Conservation (phyloP, 1,140 invertebrate genomes). For the Amphibalanus amphitrite region DNA sequence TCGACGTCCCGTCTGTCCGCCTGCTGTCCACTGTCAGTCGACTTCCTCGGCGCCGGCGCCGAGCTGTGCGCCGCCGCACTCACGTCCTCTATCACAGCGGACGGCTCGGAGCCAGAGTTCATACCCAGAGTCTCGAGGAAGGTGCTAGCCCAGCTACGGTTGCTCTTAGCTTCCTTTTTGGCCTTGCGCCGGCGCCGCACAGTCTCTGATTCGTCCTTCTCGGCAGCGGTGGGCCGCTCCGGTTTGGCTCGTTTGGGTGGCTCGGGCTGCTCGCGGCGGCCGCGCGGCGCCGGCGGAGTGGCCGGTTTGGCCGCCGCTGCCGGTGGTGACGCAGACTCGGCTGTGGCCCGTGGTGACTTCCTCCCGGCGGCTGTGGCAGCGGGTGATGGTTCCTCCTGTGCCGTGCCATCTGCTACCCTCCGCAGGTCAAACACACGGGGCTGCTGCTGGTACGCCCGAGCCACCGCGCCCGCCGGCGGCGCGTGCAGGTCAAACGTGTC, state of each 20-base stretch:
- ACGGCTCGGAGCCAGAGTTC: neutral
- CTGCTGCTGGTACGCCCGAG: slow-evolving; percentile 15
- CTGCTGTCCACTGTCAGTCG: neutral
- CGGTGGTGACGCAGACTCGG: neutral
- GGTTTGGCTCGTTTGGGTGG: neutral
- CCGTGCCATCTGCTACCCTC: neutral
- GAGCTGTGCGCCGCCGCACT: neutral
- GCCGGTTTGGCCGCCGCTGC: neutral
- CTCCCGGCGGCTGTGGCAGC: too few relatives aligned
- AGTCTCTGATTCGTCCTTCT: neutral
- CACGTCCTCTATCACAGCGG: neutral
- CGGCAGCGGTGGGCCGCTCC: neutral
- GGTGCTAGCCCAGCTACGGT: neutral
- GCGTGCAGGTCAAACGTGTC: slow-evolving; percentile 13
- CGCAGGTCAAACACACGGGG: slow-evolving; percentile 17
- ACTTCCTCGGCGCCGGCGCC: neutral
- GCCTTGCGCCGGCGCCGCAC: neutral
- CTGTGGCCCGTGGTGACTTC: neutral
- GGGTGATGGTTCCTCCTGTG: too few relatives aligned
- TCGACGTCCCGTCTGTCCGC: neutral
- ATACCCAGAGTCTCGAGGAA: neutral
- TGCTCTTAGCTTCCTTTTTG: neutral
- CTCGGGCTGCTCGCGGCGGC: neutral
- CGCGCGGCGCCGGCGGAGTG: neutral
- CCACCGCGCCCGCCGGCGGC: slow-evolving; percentile 12